Evolutionary conservation across 35 echinoderm and acorn worm genomes (phyloP).

Genomic region (Heliocidaris erythrogramma): DNA sequence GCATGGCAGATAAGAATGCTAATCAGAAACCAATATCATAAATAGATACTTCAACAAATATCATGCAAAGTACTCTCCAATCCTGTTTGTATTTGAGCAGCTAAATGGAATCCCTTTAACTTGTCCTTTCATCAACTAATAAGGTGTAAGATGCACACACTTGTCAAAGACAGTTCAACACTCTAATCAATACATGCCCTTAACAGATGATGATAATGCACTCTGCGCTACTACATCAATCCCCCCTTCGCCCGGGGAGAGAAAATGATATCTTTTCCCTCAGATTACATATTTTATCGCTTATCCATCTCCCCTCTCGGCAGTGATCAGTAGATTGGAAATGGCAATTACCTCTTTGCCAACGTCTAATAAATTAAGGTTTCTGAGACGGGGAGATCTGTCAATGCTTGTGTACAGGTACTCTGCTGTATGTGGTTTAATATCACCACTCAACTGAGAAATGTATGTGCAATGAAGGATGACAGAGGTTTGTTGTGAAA

Average conservation of each 20-base stretch:
- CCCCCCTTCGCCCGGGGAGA: slow-evolving; percentile 3
- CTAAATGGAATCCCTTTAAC: not conserved
- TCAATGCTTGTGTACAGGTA: not conserved
- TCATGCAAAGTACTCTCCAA: not conserved
- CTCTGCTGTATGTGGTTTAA: not conserved
- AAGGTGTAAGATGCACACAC: not conserved
- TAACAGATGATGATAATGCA: not conserved
- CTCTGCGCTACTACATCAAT: not conserved
- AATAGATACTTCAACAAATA: no score
- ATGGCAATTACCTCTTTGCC: slow-evolving; percentile 16
- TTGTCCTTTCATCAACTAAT: not conserved
- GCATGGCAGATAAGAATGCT: no score
- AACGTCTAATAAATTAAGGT: slow-evolving; percentile 12
- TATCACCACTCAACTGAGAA: not conserved
- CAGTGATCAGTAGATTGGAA: not conserved
- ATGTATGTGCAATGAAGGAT: not conserved
- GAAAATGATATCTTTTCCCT: slow-evolving; percentile 18
- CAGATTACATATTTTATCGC: slow-evolving; percentile 13
- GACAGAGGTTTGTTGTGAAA: not conserved
- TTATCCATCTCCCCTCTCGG: slow-evolving; percentile 14
- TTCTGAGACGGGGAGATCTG: not conserved
- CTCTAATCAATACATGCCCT: not conserved
- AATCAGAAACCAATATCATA: no score
- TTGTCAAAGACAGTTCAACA: not conserved
- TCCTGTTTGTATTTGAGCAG: not conserved